phyloP scores from a whole-genome alignment of 2,888 invertebrate species.

The Autographa pulchrina region DNA sequence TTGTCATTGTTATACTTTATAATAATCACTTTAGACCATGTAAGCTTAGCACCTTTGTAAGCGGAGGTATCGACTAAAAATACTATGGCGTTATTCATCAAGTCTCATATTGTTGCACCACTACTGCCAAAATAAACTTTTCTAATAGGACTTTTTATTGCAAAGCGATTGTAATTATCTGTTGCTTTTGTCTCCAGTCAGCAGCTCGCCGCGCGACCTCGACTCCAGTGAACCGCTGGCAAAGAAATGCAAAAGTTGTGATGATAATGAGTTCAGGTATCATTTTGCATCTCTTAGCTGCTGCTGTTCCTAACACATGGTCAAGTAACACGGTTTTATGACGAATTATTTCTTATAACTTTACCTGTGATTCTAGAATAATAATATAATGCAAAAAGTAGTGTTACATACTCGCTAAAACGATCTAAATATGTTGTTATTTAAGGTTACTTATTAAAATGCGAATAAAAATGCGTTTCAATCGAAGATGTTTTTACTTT shows the following conservation, averaged over 20 bases:
- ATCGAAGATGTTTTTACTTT: conserved; percentile 6
- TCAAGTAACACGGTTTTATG: conserved; percentile 17
- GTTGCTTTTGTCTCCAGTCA: conserved; percentile 65
- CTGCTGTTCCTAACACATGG: conserved; percentile 32
- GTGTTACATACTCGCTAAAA: conserved; percentile 18
- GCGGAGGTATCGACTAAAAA: no score
- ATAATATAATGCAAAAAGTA: background rate
- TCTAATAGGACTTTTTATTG: conserved; percentile 24
- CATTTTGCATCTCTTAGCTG: conserved; percentile 37
- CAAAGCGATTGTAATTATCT: conserved; percentile 58
- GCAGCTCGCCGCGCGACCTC: conserved; percentile 49
- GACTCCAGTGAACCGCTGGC: conserved; percentile 37
- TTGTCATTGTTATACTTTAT: no score
- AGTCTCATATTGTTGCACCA: no score
- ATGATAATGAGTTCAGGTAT: conserved; percentile 70
- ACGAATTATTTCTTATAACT: background rate
- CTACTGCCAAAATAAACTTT: background rate
- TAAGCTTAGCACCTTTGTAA: no score
- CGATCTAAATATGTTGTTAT: conserved; percentile 9
- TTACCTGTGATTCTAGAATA: conserved; percentile 1
- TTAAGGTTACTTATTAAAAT: background rate
- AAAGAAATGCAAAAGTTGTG: conserved; percentile 73
- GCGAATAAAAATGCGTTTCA: conserved; percentile 11
- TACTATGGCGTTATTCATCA: no score
- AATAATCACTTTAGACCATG: no score